phyloP scores from a whole-genome alignment of 2,797 vertebrate genomes.

The Sciaenops ocellatus region DNA sequence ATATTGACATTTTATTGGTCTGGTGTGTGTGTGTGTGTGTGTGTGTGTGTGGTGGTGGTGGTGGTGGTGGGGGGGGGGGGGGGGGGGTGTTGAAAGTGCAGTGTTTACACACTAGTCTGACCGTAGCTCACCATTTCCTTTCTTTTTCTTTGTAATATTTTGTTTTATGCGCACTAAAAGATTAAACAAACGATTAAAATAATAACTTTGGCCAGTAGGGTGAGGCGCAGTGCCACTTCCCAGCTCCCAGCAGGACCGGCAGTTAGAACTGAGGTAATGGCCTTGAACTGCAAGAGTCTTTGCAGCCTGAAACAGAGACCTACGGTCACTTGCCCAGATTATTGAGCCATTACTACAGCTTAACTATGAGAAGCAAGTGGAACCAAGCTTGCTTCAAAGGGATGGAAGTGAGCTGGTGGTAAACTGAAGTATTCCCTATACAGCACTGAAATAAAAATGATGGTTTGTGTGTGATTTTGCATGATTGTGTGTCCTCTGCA shows the following conservation, averaged over 20 bases:
- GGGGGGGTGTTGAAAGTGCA: neutral
- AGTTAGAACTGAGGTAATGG: slow-evolving; percentile 69
- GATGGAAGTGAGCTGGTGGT: slow-evolving; percentile 10
- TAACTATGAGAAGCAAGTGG: slow-evolving; percentile 36
- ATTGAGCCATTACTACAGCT: slow-evolving; percentile 55
- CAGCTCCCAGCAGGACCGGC: slow-evolving; percentile 60
- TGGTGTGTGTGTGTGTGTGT: neutral
- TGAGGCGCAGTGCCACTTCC: slow-evolving; percentile 51
- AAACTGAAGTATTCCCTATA: slow-evolving; percentile 5
- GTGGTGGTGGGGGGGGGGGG: too few species aligned
- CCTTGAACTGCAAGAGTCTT: slow-evolving; percentile 58
- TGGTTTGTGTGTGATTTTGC: neutral
- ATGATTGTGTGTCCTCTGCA: neutral
- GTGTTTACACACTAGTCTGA: neutral
- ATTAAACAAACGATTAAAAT: slow-evolving; percentile 31
- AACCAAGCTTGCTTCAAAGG: slow-evolving; percentile 45
- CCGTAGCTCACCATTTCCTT: neutral
- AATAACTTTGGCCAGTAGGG: slow-evolving; percentile 38
- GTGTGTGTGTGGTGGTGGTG: too few species aligned
- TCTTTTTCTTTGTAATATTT: slow-evolving; percentile 13
- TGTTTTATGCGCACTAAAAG: slow-evolving; percentile 50
- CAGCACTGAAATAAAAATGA: neutral
- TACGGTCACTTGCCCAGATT: slow-evolving; percentile 61
- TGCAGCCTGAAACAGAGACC: slow-evolving; percentile 51
- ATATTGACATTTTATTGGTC: slow-evolving; percentile 19